Conservation (phyloP, 1,140 invertebrate species). For the Eueides isabella region DNA sequence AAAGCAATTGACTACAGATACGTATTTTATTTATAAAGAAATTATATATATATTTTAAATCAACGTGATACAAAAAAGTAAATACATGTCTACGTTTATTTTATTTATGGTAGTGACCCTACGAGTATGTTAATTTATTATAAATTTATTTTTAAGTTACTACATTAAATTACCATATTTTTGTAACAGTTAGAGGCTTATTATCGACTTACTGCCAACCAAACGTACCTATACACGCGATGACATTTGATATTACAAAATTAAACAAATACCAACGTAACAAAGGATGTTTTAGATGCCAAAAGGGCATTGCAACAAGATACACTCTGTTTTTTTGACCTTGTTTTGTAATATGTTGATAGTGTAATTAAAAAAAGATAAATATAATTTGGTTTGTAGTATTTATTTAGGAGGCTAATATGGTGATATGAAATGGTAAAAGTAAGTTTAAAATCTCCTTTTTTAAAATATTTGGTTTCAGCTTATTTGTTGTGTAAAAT, state of each 20-base stretch:
- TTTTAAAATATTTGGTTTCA: slow-evolving; percentile 31
- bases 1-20: too few species aligned
- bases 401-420: not conserved
- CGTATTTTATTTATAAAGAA: too few species aligned
- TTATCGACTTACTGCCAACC: not conserved
- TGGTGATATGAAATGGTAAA: not conserved
- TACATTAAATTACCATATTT: not conserved
- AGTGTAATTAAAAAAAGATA: not conserved
- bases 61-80: too few species aligned
- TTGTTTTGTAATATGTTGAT: not conserved
- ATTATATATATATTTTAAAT: too few species aligned
- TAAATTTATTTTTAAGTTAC: slow-evolving; percentile 2
- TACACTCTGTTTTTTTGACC: slow-evolving; percentile 9
- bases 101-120: not conserved
- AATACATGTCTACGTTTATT: not conserved
- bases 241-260: slow-evolving; percentile 29
- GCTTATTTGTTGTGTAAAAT: not conserved
- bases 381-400: not conserved
- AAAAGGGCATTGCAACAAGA: slow-evolving; percentile 13
- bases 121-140: not conserved
- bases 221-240: slow-evolving; percentile 9
- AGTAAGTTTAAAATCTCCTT: not conserved
- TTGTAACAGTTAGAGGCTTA: slow-evolving; percentile 5
- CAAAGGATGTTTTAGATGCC: slow-evolving; percentile 14
- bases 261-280: slow-evolving; percentile 17